phyloP scores from a whole-genome alignment of 2,113 vertebrate species.

The Anolis carolinensis region DNA sequence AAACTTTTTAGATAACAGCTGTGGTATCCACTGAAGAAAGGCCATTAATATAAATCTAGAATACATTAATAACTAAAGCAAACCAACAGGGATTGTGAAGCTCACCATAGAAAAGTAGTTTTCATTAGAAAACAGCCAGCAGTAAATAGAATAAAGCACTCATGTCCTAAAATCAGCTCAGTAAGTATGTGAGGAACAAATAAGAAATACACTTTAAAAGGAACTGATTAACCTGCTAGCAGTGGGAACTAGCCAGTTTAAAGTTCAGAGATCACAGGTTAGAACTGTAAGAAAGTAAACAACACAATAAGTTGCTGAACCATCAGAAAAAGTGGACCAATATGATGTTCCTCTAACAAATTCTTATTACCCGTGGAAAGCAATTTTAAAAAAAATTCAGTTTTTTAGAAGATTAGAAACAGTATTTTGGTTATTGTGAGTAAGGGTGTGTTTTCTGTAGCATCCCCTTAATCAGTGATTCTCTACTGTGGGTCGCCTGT shows the following conservation, averaged over 20 bases:
- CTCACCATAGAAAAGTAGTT: background rate
- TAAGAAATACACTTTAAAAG: slow-evolving; percentile 5
- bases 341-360: background rate
- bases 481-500: too few species aligned
- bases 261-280: background rate
- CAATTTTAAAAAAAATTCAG: background rate
- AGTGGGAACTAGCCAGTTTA: background rate
- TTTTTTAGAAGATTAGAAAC: background rate
- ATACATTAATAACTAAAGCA: background rate
- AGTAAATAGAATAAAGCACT: background rate
- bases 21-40: background rate
- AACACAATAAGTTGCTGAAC: background rate
- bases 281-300: background rate
- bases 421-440: background rate
- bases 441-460: background rate
- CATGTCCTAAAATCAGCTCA: background rate
- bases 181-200: background rate
- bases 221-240: background rate
- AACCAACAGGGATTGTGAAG: background rate
- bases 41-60: background rate
- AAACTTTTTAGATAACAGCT: background rate
- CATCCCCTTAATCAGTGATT: background rate
- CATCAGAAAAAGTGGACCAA: background rate
- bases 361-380: background rate
- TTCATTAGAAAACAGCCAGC: background rate